Base-by-base conservation (phyloP, 2,797 vertebrate genomes). In the Petrocephalus sullivani region DNA sequence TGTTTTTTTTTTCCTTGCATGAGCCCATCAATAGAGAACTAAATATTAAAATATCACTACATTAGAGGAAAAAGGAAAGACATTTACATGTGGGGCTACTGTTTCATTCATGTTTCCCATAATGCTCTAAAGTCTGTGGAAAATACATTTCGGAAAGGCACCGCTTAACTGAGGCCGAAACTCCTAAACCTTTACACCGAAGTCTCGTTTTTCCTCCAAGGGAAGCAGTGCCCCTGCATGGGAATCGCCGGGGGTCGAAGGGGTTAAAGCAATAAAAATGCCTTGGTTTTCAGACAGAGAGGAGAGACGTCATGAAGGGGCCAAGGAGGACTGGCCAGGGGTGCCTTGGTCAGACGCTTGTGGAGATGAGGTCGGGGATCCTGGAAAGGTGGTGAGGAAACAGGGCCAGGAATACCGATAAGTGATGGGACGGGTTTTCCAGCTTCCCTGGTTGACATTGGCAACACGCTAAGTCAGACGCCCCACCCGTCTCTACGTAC, bases 321-420 rank as follows among this genome's bases (percentile, higher is more conserved):
- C 88, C 60, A 86, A 58, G 64, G 51, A 86, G 88, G 85, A 57
- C 84, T 78, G 61, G 88, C 51, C 88, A 75, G 83, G 51, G 88
- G 60, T 64, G 57, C 78, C 58, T 88, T 53, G 87, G 87, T 88
- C 81, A 54, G 87, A 64, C 12, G 81, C 41, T 88, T 88, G 84
- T 7, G 61, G 88, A 88, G 83, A 86, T n/a, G 84, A 75, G 53
- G 64, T 67, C 60, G 88, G 53, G 5, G 61, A 71, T 75, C 88
- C 88, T 86, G 88, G 88, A 78, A 86, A 88, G 88, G 88, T 86
- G 88, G 84, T 49, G 64, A 88, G 88, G 88, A 88, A 88, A 54
- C 21, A 2, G n/a, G 46, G 61, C 84, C 57, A 71, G 88, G 64
- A 88, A 78, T 53, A 71, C 61, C 33, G 84, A 88, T 88, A 88